These are phyloP conservation scores for Synergus gifuensis DNA, from an alignment of 2,888 invertebrate species.

Conservation along the genomic window DNA sequence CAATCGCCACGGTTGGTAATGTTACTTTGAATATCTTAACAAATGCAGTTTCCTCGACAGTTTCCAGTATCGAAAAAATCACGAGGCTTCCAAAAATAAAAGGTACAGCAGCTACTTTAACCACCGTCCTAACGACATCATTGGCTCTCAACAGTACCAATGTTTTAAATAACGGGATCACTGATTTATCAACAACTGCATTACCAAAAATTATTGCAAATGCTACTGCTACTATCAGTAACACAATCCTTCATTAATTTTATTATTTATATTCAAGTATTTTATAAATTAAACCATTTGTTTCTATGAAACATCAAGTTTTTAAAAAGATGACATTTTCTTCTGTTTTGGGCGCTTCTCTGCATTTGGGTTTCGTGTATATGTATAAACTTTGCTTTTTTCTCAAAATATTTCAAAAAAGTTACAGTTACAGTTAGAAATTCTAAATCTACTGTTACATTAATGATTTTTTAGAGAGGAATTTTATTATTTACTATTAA, in stretches of 20 bases:
- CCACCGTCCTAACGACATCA: constrained; percentile 63
- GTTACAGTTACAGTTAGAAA: background rate
- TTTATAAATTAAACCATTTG: constrained; percentile 2
- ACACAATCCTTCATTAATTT: constrained; percentile 61
- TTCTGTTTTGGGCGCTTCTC: background rate
- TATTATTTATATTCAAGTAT: background rate
- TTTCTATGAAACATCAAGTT: background rate
- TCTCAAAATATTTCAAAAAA: background rate
- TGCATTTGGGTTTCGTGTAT: background rate
- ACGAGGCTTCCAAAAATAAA: constrained; percentile 64
- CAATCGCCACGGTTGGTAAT: constrained; percentile 57
- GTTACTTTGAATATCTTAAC: constrained; percentile 63
- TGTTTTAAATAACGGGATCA: constrained; percentile 57
- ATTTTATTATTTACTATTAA: background rate
- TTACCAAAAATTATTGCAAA: constrained; percentile 66
- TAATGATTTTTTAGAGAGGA: background rate
- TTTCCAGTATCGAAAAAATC: constrained; percentile 62
- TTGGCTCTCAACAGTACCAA: constrained; percentile 64
- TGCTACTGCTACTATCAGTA: constrained; percentile 65
- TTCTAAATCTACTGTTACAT: background rate
- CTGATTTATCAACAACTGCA: constrained; percentile 64
- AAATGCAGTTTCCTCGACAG: constrained; percentile 61
- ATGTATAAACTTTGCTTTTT: background rate
- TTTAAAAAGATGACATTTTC: background rate
- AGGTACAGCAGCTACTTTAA: constrained; percentile 62